These are phyloP conservation scores for Gymnothorax javanicus DNA, from an alignment of 2,797 vertebrate species.

Conservation along the genomic window DNA sequence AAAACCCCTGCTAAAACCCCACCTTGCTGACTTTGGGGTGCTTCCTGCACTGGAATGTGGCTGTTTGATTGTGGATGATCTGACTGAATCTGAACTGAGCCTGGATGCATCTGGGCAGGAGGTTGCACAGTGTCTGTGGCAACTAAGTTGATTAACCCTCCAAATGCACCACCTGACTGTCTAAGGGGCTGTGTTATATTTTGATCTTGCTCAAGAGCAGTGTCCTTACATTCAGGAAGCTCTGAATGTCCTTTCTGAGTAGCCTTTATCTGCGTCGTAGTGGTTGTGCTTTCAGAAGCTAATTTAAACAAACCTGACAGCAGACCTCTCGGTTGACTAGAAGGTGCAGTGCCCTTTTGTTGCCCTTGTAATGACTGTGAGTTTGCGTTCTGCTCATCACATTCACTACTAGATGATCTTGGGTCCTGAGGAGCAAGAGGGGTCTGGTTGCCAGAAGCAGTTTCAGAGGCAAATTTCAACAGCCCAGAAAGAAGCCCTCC, in stretches of 20 bases:
- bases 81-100: not conserved
- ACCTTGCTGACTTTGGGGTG: not conserved
- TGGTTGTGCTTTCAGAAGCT: not conserved
- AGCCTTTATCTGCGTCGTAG: not conserved
- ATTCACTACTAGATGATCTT: slow-evolving; percentile 39
- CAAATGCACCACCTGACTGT: slow-evolving; percentile 70
- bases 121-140: slow-evolving; percentile 63
- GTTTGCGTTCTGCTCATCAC: slow-evolving; percentile 38
- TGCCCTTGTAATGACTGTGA: slow-evolving; percentile 2
- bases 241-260: slow-evolving; percentile 31
- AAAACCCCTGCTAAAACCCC: not conserved
- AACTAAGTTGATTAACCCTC: slow-evolving; percentile 73
- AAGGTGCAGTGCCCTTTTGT: slow-evolving; percentile 35
- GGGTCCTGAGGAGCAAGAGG: slow-evolving; percentile 42
- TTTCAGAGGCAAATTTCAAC: slow-evolving; percentile 57
- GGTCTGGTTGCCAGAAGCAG: slow-evolving; percentile 53
- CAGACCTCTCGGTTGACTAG: slow-evolving; percentile 48
- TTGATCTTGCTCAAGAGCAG: slow-evolving; percentile 44
- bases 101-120: slow-evolving; percentile 37
- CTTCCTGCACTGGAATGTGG: slow-evolving; percentile 34
- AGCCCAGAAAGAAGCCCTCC: slow-evolving; percentile 71
- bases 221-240: slow-evolving; percentile 35
- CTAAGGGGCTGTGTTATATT: slow-evolving; percentile 35
- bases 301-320: slow-evolving; percentile 63
- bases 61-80: slow-evolving; percentile 39